Conservation (phyloP, 2,113 vertebrate genomes). For the Capra hircus region DNA sequence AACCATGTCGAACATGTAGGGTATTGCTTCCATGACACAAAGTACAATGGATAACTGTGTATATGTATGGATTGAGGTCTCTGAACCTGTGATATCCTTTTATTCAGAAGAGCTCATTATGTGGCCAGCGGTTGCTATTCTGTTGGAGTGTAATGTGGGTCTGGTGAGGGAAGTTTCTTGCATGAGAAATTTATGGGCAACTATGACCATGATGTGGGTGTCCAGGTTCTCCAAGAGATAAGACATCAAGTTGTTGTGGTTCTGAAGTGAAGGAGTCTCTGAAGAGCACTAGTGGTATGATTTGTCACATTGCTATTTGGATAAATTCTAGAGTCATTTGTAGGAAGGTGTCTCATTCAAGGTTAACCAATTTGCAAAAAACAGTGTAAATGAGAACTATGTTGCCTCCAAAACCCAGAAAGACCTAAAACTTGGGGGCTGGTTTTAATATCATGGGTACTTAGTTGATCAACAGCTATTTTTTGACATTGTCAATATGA, state of each 20-base stretch:
- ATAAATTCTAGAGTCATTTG: not conserved
- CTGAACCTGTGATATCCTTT: not conserved
- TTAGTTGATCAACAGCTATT: not conserved
- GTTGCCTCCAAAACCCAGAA: not conserved
- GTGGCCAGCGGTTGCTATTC: not conserved
- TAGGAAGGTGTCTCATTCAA: accelerated
- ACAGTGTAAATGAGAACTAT: not conserved
- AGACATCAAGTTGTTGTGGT: not conserved
- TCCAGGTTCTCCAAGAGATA: not conserved
- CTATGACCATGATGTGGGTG: not conserved
- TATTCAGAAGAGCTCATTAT: not conserved
- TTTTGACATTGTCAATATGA: not conserved
- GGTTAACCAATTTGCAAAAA: not conserved
- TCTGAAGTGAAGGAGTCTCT: not conserved
- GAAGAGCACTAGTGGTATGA: accelerated
- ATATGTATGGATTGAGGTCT: not conserved
- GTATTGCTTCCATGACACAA: not conserved
- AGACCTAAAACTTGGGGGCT: not conserved
- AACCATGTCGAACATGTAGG: not conserved
- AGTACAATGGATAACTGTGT: not conserved
- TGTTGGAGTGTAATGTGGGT: not conserved
- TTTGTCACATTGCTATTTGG: not conserved
- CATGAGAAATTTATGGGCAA: not conserved
- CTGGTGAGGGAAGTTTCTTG: not conserved
- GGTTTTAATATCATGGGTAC: not conserved